phyloP scores from a whole-genome alignment of 1,140 invertebrate species.

The Grapholita molesta region DNA sequence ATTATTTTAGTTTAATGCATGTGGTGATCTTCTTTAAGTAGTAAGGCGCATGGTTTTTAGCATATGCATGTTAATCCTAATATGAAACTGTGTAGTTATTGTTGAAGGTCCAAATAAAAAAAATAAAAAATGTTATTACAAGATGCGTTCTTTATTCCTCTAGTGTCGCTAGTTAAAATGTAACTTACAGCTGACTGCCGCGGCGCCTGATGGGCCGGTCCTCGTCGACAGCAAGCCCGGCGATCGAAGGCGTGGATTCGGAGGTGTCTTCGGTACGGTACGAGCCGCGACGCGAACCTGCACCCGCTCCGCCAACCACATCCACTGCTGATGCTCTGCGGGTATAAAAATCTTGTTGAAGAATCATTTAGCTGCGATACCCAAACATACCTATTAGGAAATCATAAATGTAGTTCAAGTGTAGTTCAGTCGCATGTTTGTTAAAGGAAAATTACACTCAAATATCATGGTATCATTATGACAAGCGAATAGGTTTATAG shows the following conservation, averaged over 20 bases:
- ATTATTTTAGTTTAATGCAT: too few species aligned
- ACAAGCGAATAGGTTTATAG: too few species aligned
- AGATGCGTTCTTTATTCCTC: not conserved
- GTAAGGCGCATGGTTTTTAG: too few species aligned
- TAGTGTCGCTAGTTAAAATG: not conserved
- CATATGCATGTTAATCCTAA: too few species aligned
- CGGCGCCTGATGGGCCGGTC: slow-evolving; percentile 85
- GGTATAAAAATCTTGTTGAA: not conserved
- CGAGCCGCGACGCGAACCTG: slow-evolving; percentile 81
- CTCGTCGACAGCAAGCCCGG: slow-evolving; percentile 82
- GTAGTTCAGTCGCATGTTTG: too few species aligned
- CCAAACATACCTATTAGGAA: too few species aligned
- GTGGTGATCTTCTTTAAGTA: too few species aligned
- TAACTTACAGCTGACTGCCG: slow-evolving; percentile 88
- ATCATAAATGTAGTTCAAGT: too few species aligned
- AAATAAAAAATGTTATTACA: not conserved
- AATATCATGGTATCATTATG: too few species aligned
- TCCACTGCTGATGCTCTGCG: slow-evolving; percentile 87
- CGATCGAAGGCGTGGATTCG: slow-evolving; percentile 63
- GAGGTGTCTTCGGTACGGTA: slow-evolving; percentile 80
- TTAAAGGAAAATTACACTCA: too few species aligned
- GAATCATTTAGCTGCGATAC: too few species aligned
- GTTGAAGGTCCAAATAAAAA: slow-evolving; percentile 16
- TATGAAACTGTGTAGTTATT: too few species aligned
- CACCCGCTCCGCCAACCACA: slow-evolving; percentile 80